Percentiles rank a stretch among this genome's conserved stretches.
Evolutionary conservation across 2,113 vertebrate genomes (phyloP).

Genomic region (Cryptotis parvus): DNA sequence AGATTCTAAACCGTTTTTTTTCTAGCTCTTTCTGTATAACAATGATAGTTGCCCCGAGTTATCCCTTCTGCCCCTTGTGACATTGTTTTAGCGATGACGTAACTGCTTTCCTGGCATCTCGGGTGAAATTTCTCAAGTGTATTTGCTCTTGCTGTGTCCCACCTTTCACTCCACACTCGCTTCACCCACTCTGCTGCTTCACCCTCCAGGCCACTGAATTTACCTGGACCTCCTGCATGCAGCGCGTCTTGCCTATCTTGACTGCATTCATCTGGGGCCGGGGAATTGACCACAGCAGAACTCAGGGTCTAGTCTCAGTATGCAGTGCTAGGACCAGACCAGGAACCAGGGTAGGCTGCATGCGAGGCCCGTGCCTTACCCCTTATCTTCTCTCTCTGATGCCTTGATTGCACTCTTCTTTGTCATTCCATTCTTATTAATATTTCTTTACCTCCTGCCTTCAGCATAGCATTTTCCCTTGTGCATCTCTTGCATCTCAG

Average conservation of each 20-base stretch:
- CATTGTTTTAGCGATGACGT: neutral
- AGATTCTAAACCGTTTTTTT: constrained; percentile 16
- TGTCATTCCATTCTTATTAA: neutral
- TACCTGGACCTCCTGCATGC: neutral
- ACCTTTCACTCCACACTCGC: neutral
- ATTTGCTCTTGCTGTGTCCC: neutral
- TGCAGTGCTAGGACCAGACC: too few relatives aligned
- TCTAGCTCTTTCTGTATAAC: constrained; percentile 25
- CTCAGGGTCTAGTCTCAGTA: too few relatives aligned
- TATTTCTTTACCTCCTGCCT: neutral
- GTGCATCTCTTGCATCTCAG: too few relatives aligned
- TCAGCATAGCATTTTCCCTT: neutral
- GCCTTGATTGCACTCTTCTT: neutral
- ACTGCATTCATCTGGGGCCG: neutral
- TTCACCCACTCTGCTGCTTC: neutral
- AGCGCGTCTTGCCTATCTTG: neutral
- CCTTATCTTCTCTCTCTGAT: too few relatives aligned
- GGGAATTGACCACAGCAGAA: too few relatives aligned
- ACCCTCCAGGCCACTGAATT: neutral
- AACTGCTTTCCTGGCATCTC: neutral
- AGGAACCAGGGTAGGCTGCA: too few relatives aligned
- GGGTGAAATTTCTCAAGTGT: neutral
- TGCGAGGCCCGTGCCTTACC: too few relatives aligned
- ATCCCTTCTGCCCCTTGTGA: neutral
- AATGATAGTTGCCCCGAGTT: neutral